Base-by-base conservation (phyloP, 2,113 vertebrate genomes). In the Dolichallabes microphthalmus region DNA sequence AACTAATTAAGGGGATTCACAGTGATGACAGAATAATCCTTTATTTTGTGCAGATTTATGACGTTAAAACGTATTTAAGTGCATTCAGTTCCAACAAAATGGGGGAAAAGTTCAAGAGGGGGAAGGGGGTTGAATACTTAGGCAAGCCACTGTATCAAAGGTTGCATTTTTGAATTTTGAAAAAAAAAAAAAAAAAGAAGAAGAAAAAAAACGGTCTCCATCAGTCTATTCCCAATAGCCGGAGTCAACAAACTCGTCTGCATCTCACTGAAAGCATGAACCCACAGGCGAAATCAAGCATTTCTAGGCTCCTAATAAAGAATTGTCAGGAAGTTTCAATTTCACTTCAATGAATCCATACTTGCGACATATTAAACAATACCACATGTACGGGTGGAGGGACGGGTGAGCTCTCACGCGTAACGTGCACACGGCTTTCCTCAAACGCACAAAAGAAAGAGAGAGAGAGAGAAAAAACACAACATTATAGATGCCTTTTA, bases 401-500 rank as follows among this genome's bases (percentile, higher is more conserved):
- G 69, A 84, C 64, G 32, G 69, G 84, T 27, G 63, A 86, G 55
- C 53, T 35, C 53, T 27, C 15, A 66, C 35, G 55, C 27, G 20
- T 27, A 30, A 53, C 73, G 58, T 50, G 64, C 61, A 74, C 82
- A 66, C 82, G 74, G 58, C 58, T 64, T 66, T 88, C 68, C 84
- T 86, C 79, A 84, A 80, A 88, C 80, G 12, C 77, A 82, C 73
- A 79, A 80, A 79, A 87, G 84, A 85, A 68, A 19, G 39, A 75
- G 86, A 66, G 17, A 22, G 17, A 22, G 11, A 27, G 8, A 17
- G 27, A 75, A 77, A 82, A 87, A 85, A 86, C 78, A 83, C 68
- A 87, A 85, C 86, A 64, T 87, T 87, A 85, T 85, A 85, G 83
- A 87, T 79, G 83, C 88, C 86, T 89, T 89, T 87, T 85, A 89